phyloP scores from a whole-genome alignment of 2,113 vertebrate species.

The Acanthisitta chloris region DNA sequence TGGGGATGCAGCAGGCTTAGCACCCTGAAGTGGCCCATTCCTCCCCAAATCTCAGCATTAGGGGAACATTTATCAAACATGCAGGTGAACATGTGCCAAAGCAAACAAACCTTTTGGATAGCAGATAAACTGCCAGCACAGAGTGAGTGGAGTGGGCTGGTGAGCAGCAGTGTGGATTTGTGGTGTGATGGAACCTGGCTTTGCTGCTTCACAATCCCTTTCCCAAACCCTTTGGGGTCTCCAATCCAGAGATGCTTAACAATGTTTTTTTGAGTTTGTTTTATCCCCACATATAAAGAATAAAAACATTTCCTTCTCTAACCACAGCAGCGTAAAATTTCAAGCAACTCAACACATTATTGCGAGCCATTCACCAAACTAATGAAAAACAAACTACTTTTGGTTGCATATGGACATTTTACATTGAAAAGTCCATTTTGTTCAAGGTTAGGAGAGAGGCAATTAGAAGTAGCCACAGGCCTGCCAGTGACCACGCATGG shows the following conservation, averaged over 20 bases:
- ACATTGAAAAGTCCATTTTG: not conserved
- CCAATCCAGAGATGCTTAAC: not conserved
- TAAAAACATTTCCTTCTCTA: not conserved
- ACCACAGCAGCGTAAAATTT: not conserved
- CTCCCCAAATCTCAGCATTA: not conserved
- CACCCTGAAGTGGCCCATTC: not conserved
- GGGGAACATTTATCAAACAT: fast-evolving
- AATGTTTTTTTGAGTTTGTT: not conserved
- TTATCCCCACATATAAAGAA: fast-evolving
- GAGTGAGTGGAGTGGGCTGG: fast-evolving
- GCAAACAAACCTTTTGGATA: not conserved
- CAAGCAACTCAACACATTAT: not conserved
- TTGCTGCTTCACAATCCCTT: not conserved
- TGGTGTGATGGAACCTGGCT: not conserved
- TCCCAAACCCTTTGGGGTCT: not conserved
- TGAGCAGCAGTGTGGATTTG: not conserved
- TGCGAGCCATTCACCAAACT: not conserved
- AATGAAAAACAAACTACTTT: not conserved
- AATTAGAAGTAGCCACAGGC: not conserved
- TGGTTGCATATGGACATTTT: not conserved
- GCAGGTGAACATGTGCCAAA: not conserved
- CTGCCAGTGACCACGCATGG: fast-evolving
- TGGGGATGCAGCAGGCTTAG: not conserved
- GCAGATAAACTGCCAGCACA: not conserved
- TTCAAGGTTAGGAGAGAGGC: not conserved